A percentile compares a stretch with the other conserved stretches of the same genome.
Conservation (phyloP, 2,888 invertebrate species). For the Drosophila prolongata region DNA sequence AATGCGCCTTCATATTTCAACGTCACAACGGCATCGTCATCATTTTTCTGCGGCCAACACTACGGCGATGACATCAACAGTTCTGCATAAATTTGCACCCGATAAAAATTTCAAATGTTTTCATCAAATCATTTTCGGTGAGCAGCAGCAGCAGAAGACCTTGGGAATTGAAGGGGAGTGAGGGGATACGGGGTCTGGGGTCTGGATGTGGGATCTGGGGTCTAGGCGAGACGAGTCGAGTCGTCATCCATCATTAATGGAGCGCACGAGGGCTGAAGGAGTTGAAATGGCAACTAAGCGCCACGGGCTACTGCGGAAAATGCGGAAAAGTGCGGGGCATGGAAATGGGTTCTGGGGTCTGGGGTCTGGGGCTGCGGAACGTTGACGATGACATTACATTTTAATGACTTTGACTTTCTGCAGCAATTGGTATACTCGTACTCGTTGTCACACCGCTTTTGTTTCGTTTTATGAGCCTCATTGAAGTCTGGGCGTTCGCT, state of each 20-base stretch:
- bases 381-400: slow-evolving; percentile 79
- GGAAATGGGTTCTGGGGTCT: slow-evolving; percentile 24
- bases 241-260: slow-evolving; percentile 78
- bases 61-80: slow-evolving; percentile 80
- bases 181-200: neutral
- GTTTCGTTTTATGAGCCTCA: slow-evolving; percentile 53
- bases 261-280: slow-evolving; percentile 56
- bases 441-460: slow-evolving; percentile 6
- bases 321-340: neutral
- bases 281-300: slow-evolving; percentile 56
- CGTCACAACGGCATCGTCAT: slow-evolving; percentile 77
- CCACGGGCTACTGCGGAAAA: slow-evolving; percentile 33
- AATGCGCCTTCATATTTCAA: slow-evolving; percentile 77
- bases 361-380: slow-evolving; percentile 48
- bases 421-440: slow-evolving; percentile 60
- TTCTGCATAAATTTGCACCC: slow-evolving; percentile 83
- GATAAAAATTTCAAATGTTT: slow-evolving; percentile 82
- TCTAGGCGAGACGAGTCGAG: slow-evolving; percentile 40
- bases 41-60: slow-evolving; percentile 68
- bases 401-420: slow-evolving; percentile 81
- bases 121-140: slow-evolving; percentile 75
- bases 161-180: neutral
- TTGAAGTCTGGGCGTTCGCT: slow-evolving; percentile 41
- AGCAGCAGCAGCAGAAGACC: slow-evolving; percentile 39
- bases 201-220: neutral